These are phyloP conservation scores for Trachymyrmex septentrionalis DNA, from an alignment of 1,140 invertebrate genomes.

Conservation along the genomic window DNA sequence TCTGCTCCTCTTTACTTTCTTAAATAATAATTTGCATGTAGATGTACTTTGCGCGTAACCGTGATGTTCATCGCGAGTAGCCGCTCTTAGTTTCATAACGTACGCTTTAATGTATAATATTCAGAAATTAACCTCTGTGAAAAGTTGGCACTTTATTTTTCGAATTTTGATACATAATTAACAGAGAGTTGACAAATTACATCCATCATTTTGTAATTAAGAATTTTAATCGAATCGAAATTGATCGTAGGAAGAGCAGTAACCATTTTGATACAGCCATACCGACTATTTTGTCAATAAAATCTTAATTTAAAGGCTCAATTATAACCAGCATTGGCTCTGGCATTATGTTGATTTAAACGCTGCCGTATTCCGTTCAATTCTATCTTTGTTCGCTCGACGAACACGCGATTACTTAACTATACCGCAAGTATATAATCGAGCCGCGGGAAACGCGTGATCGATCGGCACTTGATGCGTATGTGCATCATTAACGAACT, in stretches of 20 bases:
- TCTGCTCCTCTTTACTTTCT: conserved; percentile 14
- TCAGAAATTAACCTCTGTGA: neutral
- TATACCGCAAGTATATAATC: conserved; percentile 26
- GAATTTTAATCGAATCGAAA: neutral
- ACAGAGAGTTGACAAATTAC: neutral
- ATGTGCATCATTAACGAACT: conserved; percentile 55
- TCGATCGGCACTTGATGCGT: conserved; percentile 38
- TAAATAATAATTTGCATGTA: conserved; percentile 57
- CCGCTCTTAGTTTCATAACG: neutral
- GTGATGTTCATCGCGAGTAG: neutral
- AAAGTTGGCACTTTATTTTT: too few species aligned
- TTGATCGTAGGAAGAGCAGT: neutral
- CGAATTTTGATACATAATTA: too few species aligned
- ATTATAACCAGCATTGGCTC: neutral
- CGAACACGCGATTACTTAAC: conserved; percentile 25
- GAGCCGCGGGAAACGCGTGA: conserved; percentile 30
- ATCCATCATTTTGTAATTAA: neutral
- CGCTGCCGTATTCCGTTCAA: conserved; percentile 14
- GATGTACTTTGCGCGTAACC: neutral
- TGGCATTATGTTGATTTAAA: neutral
- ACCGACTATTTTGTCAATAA: neutral
- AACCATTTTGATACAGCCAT: neutral
- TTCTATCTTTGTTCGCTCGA: conserved; percentile 19
- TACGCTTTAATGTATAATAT: conserved; percentile 1
- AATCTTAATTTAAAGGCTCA: neutral